Evolutionary conservation across 2,113 vertebrate genomes (phyloP), one percentile per base, ranked within the genome.

Genomic region (Charadrius vociferus): DNA sequence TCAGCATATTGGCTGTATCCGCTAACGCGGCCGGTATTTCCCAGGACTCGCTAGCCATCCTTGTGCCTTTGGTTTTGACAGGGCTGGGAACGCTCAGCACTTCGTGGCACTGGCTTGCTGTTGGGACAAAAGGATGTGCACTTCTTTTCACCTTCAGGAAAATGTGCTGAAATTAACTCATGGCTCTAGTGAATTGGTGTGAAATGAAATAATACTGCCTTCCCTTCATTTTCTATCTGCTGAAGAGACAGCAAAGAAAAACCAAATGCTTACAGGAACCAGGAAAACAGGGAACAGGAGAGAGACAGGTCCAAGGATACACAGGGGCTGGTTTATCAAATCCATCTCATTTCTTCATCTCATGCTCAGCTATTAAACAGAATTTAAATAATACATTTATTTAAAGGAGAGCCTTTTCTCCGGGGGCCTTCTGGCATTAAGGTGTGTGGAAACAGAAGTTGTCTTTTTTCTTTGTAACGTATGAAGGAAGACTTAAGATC

Each of bases 401-500:
- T 94, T 88, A 85, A 91, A 87, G 50, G 36, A 87, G 50, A 95
- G 21, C 45, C 45, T 95, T 89, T 77, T 80, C 86, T 96, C 93
- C 68, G 49, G 85, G 37, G 45, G 24, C 62, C 70, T 87, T 75
- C 74, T 87, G 68, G 61, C 70, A 96, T 75, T 95, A 72, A 81
- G 78, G 93, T 92, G 62, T 91, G 73, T 20, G 16, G 81, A 86
- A 96, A 95, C 10, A 96, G 68, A 84, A 72, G 78, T 41, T 92
- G 81, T 82, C 66, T 90, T 81, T 92, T 93, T 95, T 72, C 92
- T 96, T 93, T 94, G 70, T 95, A 84, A 66, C 85, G n/a, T 62
- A 36, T 91, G 81, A 97, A 91, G 81, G 56, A 95, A 95, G 86
- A 94, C 88, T 85, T 92, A 94, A 95, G 93, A 95, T 95, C 95